These are phyloP conservation scores for Hirundichthys speculiger DNA, from an alignment of 2,113 vertebrate species.

Conservation along the genomic window DNA sequence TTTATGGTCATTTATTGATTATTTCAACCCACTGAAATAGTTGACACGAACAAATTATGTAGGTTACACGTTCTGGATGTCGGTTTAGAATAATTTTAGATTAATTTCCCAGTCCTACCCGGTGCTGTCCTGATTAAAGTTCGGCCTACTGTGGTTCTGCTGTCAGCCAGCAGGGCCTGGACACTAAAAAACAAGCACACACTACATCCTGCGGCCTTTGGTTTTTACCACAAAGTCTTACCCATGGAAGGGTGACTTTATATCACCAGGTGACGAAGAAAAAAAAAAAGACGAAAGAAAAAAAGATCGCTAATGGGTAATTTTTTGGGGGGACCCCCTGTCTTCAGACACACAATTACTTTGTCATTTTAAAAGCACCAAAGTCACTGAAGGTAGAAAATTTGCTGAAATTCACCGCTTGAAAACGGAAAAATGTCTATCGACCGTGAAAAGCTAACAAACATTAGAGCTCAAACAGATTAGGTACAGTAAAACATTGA, in stretches of 20 bases:
- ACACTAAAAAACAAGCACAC: slow-evolving; percentile 15
- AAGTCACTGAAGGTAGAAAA: not conserved
- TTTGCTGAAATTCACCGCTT: slow-evolving; percentile 2
- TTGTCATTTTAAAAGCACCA: fast-evolving
- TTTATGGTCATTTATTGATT: too few relatives aligned
- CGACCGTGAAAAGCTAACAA: slow-evolving; percentile 24
- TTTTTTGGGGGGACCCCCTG: not conserved
- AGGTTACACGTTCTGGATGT: too few relatives aligned
- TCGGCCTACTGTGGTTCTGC: slow-evolving; percentile 15
- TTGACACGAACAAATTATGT: too few relatives aligned
- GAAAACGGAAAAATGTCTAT: slow-evolving; percentile 59
- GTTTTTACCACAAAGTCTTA: slow-evolving; percentile 44
- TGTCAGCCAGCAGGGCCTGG: slow-evolving; percentile 36
- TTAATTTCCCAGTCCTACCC: too few relatives aligned
- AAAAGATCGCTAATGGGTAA: not conserved
- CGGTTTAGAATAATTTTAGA: too few relatives aligned
- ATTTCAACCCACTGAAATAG: too few relatives aligned
- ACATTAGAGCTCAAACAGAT: slow-evolving; percentile 3
- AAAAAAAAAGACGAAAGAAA: not conserved
- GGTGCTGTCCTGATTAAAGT: slow-evolving; percentile 23
- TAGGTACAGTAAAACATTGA: not conserved
- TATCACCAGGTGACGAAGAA: not conserved
- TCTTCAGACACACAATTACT: not conserved
- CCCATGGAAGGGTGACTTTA: not conserved
- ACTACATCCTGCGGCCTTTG: slow-evolving; percentile 53